phyloP scores from a whole-genome alignment of 2,113 vertebrate genomes.

The Hippocampus barbouri region DNA sequence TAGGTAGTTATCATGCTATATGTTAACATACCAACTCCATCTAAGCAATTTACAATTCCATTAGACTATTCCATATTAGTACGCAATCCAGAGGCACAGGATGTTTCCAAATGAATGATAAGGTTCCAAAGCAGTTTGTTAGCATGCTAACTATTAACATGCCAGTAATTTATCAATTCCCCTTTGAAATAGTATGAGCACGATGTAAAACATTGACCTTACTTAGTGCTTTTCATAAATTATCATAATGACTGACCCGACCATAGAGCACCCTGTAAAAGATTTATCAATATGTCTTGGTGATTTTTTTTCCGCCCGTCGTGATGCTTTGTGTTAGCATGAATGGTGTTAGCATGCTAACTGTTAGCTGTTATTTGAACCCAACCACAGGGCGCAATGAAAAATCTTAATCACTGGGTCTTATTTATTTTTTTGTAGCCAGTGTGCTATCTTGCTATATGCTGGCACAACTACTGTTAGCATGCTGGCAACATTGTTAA shows the following conservation, averaged over 20 bases:
- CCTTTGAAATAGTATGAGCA: neutral
- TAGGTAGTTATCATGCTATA: neutral
- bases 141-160: neutral
- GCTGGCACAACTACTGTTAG: neutral
- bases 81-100: neutral
- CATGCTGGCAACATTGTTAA: neutral
- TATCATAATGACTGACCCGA: too few relatives aligned
- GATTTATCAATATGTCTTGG: too few relatives aligned
- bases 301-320: too few relatives aligned
- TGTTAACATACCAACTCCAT: neutral
- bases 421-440: neutral
- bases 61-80: neutral
- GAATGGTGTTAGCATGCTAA: too few relatives aligned
- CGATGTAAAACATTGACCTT: too few relatives aligned
- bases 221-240: too few relatives aligned
- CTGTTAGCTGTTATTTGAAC: neutral
- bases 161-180: neutral
- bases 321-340: too few relatives aligned
- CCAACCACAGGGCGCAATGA: neutral
- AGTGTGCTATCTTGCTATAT: neutral
- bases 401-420: neutral
- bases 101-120: neutral
- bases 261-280: too few relatives aligned
- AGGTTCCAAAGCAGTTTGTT: neutral
- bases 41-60: neutral